phyloP scores from a whole-genome alignment of 2,888 invertebrate species.

The Brachyopa scutellaris region DNA sequence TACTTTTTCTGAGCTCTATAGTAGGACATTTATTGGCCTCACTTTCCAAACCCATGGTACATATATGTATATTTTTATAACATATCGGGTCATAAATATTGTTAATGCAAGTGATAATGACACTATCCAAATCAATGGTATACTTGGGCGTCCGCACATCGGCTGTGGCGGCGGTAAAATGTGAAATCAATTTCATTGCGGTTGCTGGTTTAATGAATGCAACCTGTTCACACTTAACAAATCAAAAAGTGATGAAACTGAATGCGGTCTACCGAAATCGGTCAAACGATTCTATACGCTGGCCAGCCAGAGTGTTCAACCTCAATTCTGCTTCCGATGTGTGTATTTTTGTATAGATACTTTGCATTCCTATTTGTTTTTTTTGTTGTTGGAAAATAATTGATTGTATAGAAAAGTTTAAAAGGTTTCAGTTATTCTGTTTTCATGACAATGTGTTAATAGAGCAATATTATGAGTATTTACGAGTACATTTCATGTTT shows the following conservation, averaged over 20 bases:
- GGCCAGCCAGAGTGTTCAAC: constrained; percentile 9
- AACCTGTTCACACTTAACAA: constrained; percentile 59
- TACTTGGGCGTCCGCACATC: neutral
- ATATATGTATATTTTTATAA: too few relatives aligned
- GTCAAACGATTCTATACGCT: constrained; percentile 39
- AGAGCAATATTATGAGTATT: too few relatives aligned
- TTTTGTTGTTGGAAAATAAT: too few relatives aligned
- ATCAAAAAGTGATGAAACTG: constrained; percentile 49
- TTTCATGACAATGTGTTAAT: too few relatives aligned
- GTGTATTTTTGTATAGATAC: constrained; percentile 1
- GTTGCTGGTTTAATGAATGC: constrained; percentile 43
- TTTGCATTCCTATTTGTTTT: too few relatives aligned
- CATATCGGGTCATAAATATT: constrained; percentile 6
- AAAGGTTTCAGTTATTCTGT: too few relatives aligned
- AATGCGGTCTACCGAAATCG: constrained; percentile 33
- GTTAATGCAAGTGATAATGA: constrained; percentile 27
- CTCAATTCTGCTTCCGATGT: constrained; percentile 11
- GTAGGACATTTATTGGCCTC: too few relatives aligned
- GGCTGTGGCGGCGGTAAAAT: constrained; percentile 1
- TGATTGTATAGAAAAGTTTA: too few relatives aligned
- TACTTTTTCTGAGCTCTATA: too few relatives aligned
- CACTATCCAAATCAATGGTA: constrained; percentile 40
- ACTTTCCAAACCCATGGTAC: too few relatives aligned
- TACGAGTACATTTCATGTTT: too few relatives aligned
- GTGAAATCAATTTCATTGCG: constrained; percentile 51